Conservation (phyloP, 2,797 vertebrate genomes). For the Thalassophryne amazonica region DNA sequence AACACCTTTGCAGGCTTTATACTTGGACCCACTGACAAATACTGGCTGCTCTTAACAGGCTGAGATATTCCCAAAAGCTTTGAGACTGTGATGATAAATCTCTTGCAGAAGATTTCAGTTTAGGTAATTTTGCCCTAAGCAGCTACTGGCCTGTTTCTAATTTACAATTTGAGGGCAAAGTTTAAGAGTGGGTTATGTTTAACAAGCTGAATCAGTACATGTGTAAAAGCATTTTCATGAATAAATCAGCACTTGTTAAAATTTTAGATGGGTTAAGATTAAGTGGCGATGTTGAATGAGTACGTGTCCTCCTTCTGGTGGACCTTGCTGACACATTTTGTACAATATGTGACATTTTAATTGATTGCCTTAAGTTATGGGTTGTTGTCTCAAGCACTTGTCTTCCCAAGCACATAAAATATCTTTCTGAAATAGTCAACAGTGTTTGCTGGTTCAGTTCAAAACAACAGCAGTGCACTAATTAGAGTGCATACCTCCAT, state of each 20-base stretch:
- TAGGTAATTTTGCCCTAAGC: slow-evolving; percentile 38
- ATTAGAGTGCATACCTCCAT: too few species aligned
- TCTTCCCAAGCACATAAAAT: too few species aligned
- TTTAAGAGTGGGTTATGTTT: slow-evolving; percentile 38
- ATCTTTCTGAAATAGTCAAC: neutral
- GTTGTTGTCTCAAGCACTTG: slow-evolving; percentile 23
- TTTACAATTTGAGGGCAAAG: slow-evolving; percentile 44
- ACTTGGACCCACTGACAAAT: slow-evolving; percentile 6
- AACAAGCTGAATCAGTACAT: slow-evolving; percentile 29
- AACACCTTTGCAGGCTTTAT: slow-evolving; percentile 11
- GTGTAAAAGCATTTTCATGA: slow-evolving; percentile 1
- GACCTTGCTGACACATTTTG: slow-evolving; percentile 44
- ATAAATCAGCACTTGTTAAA: neutral
- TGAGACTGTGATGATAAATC: slow-evolving; percentile 19
- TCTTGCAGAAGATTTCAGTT: slow-evolving; percentile 26
- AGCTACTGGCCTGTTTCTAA: slow-evolving; percentile 29
- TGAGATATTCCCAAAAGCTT: slow-evolving; percentile 32
- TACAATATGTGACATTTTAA: slow-evolving; percentile 45
- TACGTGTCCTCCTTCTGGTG: slow-evolving; percentile 44
- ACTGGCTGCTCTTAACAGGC: slow-evolving; percentile 3
- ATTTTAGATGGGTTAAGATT: slow-evolving; percentile 18
- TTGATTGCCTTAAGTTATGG: slow-evolving; percentile 57
- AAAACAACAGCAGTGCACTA: too few species aligned
- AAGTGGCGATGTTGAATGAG: slow-evolving; percentile 21
- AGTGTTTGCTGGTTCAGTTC: slow-evolving; percentile 10